A percentile compares a stretch with the other conserved stretches of the same genome.
Evolutionary conservation across 2,797 vertebrate species (phyloP).

Genomic region (Rhinophrynus dorsalis): DNA sequence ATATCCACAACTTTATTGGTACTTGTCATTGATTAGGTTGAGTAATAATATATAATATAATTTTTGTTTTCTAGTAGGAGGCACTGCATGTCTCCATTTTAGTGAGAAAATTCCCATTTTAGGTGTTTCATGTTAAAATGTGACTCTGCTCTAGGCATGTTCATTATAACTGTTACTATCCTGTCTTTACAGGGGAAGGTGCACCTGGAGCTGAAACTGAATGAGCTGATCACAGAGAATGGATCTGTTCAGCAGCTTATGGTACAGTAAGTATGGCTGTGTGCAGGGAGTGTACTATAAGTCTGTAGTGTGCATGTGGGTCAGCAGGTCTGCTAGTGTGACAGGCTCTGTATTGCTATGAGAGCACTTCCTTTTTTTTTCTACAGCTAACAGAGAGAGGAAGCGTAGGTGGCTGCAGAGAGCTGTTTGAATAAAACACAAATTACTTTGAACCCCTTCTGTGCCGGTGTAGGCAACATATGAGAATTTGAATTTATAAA

Average conservation of each 20-base stretch:
- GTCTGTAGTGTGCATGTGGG: background rate
- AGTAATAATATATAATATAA: too few relatives aligned
- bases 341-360: conserved; percentile 15
- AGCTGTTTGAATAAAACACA: conserved; percentile 38
- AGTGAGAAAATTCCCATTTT: too few relatives aligned
- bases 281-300: background rate
- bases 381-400: conserved; percentile 39
- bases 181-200: conserved; percentile 86
- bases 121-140: too few relatives aligned
- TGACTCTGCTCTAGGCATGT: too few relatives aligned
- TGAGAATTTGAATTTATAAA: too few relatives aligned
- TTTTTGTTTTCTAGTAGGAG: too few relatives aligned
- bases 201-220: conserved; percentile 94
- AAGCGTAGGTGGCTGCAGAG: conserved; percentile 42
- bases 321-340: conserved; percentile 10
- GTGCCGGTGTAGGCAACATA: background rate
- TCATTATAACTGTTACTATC: conserved; percentile 1
- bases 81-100: too few relatives aligned
- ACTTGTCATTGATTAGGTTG: too few relatives aligned
- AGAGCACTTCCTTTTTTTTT: conserved; percentile 38
- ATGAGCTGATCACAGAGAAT: conserved; percentile 94
- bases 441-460: conserved; percentile 35
- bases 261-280: conserved; percentile 84
- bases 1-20: too few relatives aligned
- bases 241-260: conserved; percentile 88